phyloP scores from a whole-genome alignment of 2,888 invertebrate species.

The Parnassius glacialis region DNA sequence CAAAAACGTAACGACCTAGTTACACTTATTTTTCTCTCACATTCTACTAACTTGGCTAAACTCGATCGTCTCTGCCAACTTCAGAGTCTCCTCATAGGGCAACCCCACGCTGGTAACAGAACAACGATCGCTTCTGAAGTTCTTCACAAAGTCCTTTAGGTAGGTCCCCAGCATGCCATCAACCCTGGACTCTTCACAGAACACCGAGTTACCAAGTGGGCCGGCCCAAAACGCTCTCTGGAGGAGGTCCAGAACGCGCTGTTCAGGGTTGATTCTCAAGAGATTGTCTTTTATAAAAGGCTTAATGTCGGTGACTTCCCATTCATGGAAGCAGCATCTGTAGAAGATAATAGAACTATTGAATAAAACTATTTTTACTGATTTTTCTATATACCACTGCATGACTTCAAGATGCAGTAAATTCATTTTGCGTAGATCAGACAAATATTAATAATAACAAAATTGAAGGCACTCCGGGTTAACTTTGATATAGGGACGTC shows the following conservation, averaged over 20 bases:
- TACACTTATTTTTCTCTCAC: too few relatives aligned
- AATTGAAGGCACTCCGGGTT: too few relatives aligned
- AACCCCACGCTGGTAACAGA: constrained; percentile 57
- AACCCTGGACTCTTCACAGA: constrained; percentile 50
- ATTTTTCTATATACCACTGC: too few relatives aligned
- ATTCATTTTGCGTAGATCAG: too few relatives aligned
- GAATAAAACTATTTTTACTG: too few relatives aligned
- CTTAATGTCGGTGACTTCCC: constrained; percentile 56
- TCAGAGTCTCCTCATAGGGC: constrained; percentile 58
- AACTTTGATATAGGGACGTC: too few relatives aligned
- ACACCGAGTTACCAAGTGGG: constrained; percentile 56
- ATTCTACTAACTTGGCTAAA: constrained; percentile 35
- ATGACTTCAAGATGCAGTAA: too few relatives aligned
- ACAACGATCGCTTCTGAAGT: constrained; percentile 51
- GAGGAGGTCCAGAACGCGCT: constrained; percentile 55
- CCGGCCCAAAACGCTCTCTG: constrained; percentile 63
- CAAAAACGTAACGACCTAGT: too few relatives aligned
- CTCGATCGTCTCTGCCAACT: constrained; percentile 53
- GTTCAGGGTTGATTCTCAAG: constrained; percentile 44
- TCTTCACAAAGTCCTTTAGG: constrained; percentile 41
- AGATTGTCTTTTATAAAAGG: constrained; percentile 50
- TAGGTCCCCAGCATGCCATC: constrained; percentile 41
- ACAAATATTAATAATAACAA: too few relatives aligned
- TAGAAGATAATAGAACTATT: background rate
- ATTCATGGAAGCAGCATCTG: constrained; percentile 54